These are phyloP conservation scores for Callosobruchus maculatus DNA, from an alignment of 2,888 invertebrate genomes.

Conservation along the genomic window DNA sequence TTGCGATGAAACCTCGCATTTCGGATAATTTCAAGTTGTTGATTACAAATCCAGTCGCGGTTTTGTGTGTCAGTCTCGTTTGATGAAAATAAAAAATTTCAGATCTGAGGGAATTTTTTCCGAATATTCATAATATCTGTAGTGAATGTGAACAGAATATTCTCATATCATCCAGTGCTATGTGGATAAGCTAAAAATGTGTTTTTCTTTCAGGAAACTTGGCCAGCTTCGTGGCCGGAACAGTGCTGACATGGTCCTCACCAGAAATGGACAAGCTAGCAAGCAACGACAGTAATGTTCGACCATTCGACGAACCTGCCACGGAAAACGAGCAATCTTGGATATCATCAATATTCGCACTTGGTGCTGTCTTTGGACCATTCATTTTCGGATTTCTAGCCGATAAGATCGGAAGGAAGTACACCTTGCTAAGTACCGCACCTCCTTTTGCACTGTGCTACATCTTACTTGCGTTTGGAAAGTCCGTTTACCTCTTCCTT, in stretches of 20 bases:
- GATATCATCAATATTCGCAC: slow-evolving; percentile 50
- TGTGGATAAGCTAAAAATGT: neutral
- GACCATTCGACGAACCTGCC: slow-evolving; percentile 37
- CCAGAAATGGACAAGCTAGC: slow-evolving; percentile 24
- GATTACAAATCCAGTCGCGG: too few species aligned
- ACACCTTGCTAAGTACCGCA: slow-evolving; percentile 56
- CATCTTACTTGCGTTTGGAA: slow-evolving; percentile 59
- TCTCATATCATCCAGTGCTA: too few species aligned
- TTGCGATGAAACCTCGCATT: too few species aligned
- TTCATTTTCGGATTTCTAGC: slow-evolving; percentile 65
- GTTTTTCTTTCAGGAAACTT: slow-evolving; percentile 14
- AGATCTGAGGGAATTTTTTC: too few species aligned
- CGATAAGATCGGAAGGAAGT: slow-evolving; percentile 64
- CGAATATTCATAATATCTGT: too few species aligned
- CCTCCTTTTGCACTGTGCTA: slow-evolving; percentile 70
- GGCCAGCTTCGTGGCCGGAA: slow-evolving; percentile 14
- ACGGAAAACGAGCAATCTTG: slow-evolving; percentile 46
- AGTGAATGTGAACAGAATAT: too few species aligned
- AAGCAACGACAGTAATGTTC: slow-evolving; percentile 37
- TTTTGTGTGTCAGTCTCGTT: too few species aligned
- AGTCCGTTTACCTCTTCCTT: slow-evolving; percentile 11
- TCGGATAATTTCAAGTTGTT: too few species aligned
- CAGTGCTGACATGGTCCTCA: slow-evolving; percentile 46
- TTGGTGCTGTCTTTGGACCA: slow-evolving; percentile 54
- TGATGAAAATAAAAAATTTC: too few species aligned